Base-by-base conservation (phyloP, 1,140 invertebrate species). In the Odontomachus brunneus region DNA sequence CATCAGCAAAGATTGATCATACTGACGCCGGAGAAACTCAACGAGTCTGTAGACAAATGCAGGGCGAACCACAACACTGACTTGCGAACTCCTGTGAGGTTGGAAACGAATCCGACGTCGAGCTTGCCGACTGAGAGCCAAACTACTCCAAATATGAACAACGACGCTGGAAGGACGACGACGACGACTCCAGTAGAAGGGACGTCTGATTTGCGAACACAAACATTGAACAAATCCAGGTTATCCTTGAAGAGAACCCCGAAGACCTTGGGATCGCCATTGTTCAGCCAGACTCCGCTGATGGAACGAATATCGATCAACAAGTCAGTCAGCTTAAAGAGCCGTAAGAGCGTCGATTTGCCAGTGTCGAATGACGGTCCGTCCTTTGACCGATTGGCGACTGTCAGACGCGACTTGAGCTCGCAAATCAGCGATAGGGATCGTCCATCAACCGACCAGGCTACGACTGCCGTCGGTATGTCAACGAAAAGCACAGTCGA, bases 171-270 rank as follows among this genome's bases (percentile, higher is more conserved):
- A 4, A n/a, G 0, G 4, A 57, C 7, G 55, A 2, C 38, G 29
- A 1, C 2, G 5, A 14, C 5, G 48, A 22, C 17, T 26, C 9
- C 38, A 44, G 38, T 9, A 44, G 38, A 3, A 44, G 14, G 1
- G n/a, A 48, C 38, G 12, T n/a, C 53, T 7, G 53, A 15, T 22
- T 65, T 15, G 11, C 65, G 67, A 26, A 44, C 44, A 1, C 19
- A 44, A 0, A 26, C 62, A 3, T 7, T 55, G 0, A 12, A 3
- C 9, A 44, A 29, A 5, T 15, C 1, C 5, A 67, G 73, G 48
- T 53, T 84, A 33, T 88, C 86, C 7, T 38, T 84, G n/a, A 82
- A 29, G 12, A 71, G 48, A 69, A 69, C 53, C 2, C 12, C n/a
- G 22, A 53, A 29, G 0, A n/a, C 1, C 17, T 0, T 1, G 3